A percentile compares a stretch with the other conserved stretches of the same genome.
Evolutionary conservation across 1,140 invertebrate species (phyloP).

Genomic region (Hermatobates lingyangjiaoensis): DNA sequence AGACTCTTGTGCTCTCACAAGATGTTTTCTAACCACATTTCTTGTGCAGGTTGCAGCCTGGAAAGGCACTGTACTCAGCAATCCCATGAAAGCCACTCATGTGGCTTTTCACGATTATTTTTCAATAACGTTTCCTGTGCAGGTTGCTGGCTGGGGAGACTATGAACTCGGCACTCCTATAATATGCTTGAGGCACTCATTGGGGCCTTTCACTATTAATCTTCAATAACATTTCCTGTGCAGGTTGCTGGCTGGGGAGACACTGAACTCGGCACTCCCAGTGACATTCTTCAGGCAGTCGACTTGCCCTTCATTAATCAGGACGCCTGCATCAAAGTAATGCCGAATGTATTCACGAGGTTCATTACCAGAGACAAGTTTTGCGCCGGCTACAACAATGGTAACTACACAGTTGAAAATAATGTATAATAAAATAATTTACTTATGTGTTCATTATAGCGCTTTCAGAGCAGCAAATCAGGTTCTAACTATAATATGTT

Average conservation of each 20-base stretch:
- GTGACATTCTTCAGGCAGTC: not conserved
- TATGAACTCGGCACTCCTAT: not conserved
- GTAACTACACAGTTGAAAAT: too few species aligned
- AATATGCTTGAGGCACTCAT: not conserved
- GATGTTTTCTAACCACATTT: too few species aligned
- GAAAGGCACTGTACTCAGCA: too few species aligned
- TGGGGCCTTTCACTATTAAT: not conserved
- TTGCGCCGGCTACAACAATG: conserved; percentile 2
- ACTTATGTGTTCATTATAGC: too few species aligned
- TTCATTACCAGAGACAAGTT: conserved; percentile 6
- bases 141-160: not conserved
- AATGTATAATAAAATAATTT: too few species aligned
- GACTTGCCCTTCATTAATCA: conserved; percentile 2
- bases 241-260: conserved; percentile 5
- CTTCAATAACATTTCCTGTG: not conserved
- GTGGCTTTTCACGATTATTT: too few species aligned
- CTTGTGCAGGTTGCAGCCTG: too few species aligned
- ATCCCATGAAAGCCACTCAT: too few species aligned
- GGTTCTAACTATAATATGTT: too few species aligned
- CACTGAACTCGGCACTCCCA: not conserved
- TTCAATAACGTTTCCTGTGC: too few species aligned
- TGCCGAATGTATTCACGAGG: not conserved
- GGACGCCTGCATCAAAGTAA: not conserved
- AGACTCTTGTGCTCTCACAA: too few species aligned
- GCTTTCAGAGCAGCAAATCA: too few species aligned